These are phyloP conservation scores for Caranx melampygus DNA, from an alignment of 2,113 vertebrate genomes.

Conservation along the genomic window DNA sequence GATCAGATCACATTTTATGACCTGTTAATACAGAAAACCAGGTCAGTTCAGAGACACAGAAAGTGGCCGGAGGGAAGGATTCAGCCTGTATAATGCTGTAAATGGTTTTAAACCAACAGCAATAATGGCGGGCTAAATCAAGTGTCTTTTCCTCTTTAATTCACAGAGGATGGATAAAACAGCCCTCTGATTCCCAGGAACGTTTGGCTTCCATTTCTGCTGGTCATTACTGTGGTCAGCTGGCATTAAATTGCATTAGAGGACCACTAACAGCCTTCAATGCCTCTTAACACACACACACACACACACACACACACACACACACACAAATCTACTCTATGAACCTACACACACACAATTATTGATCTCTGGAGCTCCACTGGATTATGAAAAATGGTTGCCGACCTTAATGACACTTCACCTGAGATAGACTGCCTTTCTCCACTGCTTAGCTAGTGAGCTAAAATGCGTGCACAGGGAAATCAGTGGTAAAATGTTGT, in stretches of 20 bases:
- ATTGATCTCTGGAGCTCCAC: conserved; percentile 67
- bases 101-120: conserved; percentile 26
- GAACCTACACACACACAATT: conserved; percentile 36
- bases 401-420: conserved; percentile 70
- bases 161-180: conserved; percentile 38
- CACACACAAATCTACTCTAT: conserved; percentile 23
- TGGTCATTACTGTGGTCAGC: conserved; percentile 68
- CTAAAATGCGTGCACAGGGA: conserved; percentile 66
- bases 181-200: conserved; percentile 41
- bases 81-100: conserved; percentile 7
- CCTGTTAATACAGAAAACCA: not conserved
- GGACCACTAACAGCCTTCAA: conserved; percentile 51
- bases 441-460: conserved; percentile 16
- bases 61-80: not conserved
- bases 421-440: conserved; percentile 64
- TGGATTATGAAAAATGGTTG: conserved; percentile 73
- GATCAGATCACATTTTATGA: not conserved
- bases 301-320: conserved; percentile 25
- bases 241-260: conserved; percentile 71
- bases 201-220: conserved; percentile 51
- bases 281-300: conserved; percentile 21
- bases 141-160: conserved; percentile 42
- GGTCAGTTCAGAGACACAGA: not conserved
- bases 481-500: conserved; percentile 67
- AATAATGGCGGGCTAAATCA: conserved; percentile 13